phyloP scores from a whole-genome alignment of 2,888 invertebrate genomes.

The Hydraecia micacea region DNA sequence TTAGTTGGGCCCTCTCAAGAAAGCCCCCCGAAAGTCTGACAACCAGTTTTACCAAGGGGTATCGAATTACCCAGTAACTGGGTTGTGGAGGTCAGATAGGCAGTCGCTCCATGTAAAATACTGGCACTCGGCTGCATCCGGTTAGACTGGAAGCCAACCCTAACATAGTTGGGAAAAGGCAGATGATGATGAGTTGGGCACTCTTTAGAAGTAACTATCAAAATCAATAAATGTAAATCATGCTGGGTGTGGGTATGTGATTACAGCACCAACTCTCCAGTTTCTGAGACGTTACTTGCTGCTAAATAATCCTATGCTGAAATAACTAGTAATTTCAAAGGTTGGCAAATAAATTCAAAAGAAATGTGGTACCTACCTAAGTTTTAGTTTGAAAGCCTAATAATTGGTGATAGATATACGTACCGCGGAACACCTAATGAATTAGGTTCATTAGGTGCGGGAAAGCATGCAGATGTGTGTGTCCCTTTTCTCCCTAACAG shows the following conservation, averaged over 20 bases:
- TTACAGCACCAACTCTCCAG: too few species aligned
- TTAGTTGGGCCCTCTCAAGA: neutral
- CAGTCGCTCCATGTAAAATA: too few species aligned
- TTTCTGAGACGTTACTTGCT: too few species aligned
- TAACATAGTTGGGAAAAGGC: too few species aligned
- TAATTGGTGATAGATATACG: neutral
- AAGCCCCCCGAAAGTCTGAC: too few species aligned
- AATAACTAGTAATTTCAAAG: neutral
- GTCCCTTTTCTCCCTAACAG: neutral
- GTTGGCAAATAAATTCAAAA: neutral
- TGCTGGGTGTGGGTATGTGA: neutral
- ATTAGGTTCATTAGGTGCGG: too few species aligned
- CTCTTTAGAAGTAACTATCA: neutral
- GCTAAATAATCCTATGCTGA: neutral
- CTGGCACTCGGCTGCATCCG: too few species aligned
- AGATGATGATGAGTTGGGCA: too few species aligned
- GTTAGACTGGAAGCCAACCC: too few species aligned
- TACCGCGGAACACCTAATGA: neutral
- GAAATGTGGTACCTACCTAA: neutral
- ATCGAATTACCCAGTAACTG: too few species aligned
- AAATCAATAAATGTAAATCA: conserved; percentile 3
- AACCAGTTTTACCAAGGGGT: too few species aligned
- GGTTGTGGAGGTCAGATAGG: too few species aligned
- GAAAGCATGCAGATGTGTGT: neutral
- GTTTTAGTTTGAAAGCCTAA: neutral